Conservation (phyloP, 2,113 vertebrate genomes). For the Pygoscelis adeliae region DNA sequence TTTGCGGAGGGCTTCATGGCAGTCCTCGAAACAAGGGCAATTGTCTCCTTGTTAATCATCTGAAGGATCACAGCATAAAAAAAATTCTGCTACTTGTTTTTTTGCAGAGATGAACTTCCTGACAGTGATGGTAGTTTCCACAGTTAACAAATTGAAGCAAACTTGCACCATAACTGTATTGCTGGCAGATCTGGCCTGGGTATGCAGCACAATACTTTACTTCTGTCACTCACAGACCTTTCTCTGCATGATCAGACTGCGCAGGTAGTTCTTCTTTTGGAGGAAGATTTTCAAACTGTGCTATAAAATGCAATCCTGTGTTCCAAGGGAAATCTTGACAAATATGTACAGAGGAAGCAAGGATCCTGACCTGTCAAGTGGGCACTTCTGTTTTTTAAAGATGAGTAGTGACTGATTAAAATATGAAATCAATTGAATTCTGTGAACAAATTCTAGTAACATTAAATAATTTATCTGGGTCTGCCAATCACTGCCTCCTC, state of each 20-base stretch:
- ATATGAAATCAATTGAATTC: not conserved
- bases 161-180: not conserved
- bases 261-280: not conserved
- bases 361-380: not conserved
- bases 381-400: not conserved
- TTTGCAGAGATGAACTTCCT: not conserved
- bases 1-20: not conserved
- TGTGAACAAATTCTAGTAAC: not conserved
- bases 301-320: not conserved
- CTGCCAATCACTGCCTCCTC: not conserved
- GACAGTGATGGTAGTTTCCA: not conserved
- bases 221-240: not conserved
- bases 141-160: not conserved
- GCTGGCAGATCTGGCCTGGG: not conserved
- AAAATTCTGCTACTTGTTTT: rapidly evolving
- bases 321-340: not conserved
- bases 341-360: not conserved
- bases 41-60: not conserved
- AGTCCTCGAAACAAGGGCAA: not conserved
- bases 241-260: not conserved
- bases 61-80: not conserved
- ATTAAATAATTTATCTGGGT: not conserved
- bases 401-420: not conserved
- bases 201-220: rapidly evolving
- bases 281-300: not conserved